phyloP scores from a whole-genome alignment of 2,113 vertebrate genomes.

The Rattus rattus region DNA sequence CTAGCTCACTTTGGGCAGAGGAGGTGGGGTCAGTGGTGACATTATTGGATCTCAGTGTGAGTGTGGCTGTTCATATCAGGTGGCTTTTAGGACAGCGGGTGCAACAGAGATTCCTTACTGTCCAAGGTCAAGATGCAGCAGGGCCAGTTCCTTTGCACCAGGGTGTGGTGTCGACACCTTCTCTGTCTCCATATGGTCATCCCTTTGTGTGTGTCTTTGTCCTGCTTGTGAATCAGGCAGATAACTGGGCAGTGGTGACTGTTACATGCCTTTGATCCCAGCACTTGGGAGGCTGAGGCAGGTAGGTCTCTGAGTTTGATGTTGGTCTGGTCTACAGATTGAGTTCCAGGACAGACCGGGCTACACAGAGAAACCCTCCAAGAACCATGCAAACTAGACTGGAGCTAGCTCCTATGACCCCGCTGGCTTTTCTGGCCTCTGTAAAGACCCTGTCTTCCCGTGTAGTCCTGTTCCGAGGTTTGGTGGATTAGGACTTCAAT shows the following conservation, averaged over 20 bases:
- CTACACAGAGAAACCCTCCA: not conserved
- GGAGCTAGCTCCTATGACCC: not conserved
- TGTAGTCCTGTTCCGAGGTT: not conserved
- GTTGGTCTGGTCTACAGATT: not conserved
- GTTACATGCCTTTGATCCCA: too few species aligned
- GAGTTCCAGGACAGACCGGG: not conserved
- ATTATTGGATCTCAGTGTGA: not conserved
- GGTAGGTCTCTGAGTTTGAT: not conserved
- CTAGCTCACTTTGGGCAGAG: not conserved
- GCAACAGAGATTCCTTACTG: not conserved
- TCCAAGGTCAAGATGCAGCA: not conserved
- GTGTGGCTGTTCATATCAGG: not conserved
- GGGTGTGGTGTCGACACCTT: rapidly evolving
- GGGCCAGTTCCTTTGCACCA: not conserved
- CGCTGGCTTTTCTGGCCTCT: too few species aligned
- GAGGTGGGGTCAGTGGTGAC: not conserved
- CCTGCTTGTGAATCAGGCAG: not conserved
- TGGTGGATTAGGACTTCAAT: not conserved
- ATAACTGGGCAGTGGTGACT: not conserved
- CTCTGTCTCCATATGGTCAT: not conserved
- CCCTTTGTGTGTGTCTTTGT: not conserved
- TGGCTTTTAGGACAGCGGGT: not conserved
- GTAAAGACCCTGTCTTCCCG: not conserved
- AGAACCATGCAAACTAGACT: not conserved
- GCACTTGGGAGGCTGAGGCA: not conserved